Evolutionary conservation across 2,888 invertebrate genomes (phyloP).

Genomic region (Drosophila glabriapex): DNA sequence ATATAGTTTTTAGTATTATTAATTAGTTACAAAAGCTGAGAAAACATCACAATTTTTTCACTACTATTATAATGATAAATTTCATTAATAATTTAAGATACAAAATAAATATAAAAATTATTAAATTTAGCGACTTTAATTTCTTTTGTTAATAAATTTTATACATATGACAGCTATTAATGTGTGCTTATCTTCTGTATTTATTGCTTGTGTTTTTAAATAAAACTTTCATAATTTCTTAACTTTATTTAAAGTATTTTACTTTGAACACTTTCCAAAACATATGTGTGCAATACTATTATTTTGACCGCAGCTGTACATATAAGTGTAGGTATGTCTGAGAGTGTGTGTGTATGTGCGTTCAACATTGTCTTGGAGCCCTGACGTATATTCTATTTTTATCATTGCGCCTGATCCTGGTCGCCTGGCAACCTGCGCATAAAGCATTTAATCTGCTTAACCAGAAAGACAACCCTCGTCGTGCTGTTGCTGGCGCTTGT

Average conservation of each 20-base stretch:
- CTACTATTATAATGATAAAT: neutral
- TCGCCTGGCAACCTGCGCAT: slow-evolving; percentile 60
- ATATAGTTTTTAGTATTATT: neutral
- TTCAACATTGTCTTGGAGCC: slow-evolving; percentile 5
- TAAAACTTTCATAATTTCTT: neutral
- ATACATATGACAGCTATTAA: neutral
- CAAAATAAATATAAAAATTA: neutral
- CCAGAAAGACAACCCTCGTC: slow-evolving; percentile 13
- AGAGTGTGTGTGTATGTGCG: neutral
- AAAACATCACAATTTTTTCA: neutral
- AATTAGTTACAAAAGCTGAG: neutral
- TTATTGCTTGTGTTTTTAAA: neutral
- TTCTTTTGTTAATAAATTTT: no score
- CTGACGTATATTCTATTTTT: slow-evolving; percentile 60
- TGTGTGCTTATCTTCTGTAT: neutral
- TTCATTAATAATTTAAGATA: neutral
- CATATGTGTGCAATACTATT: neutral
- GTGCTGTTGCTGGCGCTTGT: neutral
- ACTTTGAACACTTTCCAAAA: neutral
- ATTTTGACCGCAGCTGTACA: neutral
- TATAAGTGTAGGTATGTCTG: neutral
- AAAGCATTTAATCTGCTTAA: slow-evolving; percentile 75
- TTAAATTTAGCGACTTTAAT: neutral
- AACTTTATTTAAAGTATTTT: neutral
- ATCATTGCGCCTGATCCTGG: slow-evolving; percentile 68